Evolutionary conservation across 1,140 invertebrate genomes (phyloP), one percentile per base, ranked within the genome.

Genomic region (Drosophila serrata): DNA sequence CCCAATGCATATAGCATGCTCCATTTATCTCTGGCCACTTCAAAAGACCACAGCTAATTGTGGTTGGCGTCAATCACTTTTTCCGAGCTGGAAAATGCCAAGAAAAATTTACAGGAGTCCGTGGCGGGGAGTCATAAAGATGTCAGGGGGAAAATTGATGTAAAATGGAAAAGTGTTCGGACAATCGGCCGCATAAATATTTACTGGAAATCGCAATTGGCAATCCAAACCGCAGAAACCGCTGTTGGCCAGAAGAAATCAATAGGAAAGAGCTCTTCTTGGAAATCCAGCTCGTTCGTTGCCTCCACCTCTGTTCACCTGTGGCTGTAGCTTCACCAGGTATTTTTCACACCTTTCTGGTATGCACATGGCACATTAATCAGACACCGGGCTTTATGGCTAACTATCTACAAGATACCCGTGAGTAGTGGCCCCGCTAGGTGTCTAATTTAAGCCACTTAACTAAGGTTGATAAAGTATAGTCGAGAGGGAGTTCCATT

Each of bases 1-100:
- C 33, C 35, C 61, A 24, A 39, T 17, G 43, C 58, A 75, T 45
- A 76, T 68, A 64, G 39, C 12, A 75, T 65, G 82, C 75, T 64
- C 70, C 70, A 88, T 87, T 82, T 80, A 67, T 79, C 79, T 57
- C n/a, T 35, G 27, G 8, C 62, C 45, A 88, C 74, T 77, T 77
- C 62, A 77, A 68, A 76, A 49, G 45, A n/a, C 57, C 65, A 42
- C 57, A 46, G 64, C 27, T 80, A 82, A 75, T 79, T 84, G 76
- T 59, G 57, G 75, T 22, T 65, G 64, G 45, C 79, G 63, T 87
- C 82, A 78, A 72, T 82, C 79, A 82, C 57, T 46, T n/a, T 1
- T 56, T 19, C 33, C 24, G 17, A 37, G 37, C 45, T 45, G 53
- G 59, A 59, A 76, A 76, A 76, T 46, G 62, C 33, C 8, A 15